Evolutionary conservation across 2,888 invertebrate genomes (phyloP).

Genomic region (Acronicta alni): DNA sequence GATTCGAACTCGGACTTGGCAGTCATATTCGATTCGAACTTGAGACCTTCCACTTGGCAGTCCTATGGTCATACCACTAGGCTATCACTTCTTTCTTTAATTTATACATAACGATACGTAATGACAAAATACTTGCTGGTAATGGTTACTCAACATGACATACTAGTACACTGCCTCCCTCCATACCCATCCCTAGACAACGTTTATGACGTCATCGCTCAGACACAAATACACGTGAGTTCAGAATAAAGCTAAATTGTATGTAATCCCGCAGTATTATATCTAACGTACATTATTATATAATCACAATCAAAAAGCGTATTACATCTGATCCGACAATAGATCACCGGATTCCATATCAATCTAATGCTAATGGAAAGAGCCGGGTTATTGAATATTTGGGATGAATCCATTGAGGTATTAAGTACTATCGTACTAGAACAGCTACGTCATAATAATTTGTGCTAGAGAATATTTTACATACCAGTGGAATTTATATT

Average conservation of each 20-base stretch:
- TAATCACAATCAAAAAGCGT: conserved; percentile 41
- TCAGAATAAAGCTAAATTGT: not conserved
- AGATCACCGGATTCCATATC: conserved; percentile 49
- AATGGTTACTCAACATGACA: no score
- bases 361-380: conserved; percentile 52
- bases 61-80: no score
- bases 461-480: not conserved
- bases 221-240: not conserved
- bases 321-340: conserved; percentile 48
- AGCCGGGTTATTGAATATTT: conserved; percentile 33
- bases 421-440: not conserved
- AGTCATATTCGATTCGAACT: no score
- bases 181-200: not conserved
- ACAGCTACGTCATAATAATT: not conserved
- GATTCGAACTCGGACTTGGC: no score
- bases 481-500: no score
- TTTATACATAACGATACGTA: no score
- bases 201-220: not conserved
- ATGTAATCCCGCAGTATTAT: conserved; percentile 34
- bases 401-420: not conserved
- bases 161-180: no score
- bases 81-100: no score
- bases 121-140: no score
- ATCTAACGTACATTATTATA: conserved; percentile 27
- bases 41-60: no score